Percentiles rank a stretch among this genome's conserved stretches.
These are phyloP conservation scores for Allophyes oxyacanthae DNA, from an alignment of 2,888 invertebrate genomes.

Conservation along the genomic window DNA sequence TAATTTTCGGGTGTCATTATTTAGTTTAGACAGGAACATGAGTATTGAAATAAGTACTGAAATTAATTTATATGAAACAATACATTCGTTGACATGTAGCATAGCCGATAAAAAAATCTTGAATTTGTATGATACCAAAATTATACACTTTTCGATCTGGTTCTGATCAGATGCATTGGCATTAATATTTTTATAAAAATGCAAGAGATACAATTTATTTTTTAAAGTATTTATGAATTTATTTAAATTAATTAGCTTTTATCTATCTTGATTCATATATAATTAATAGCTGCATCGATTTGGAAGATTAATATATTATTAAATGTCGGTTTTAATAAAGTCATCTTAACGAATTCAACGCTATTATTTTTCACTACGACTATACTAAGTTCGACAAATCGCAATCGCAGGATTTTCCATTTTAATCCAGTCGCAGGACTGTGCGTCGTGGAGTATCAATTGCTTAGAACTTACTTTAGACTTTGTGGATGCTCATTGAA, in stretches of 20 bases:
- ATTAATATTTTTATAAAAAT: too few relatives aligned
- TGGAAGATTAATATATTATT: neutral
- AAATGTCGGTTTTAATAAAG: neutral
- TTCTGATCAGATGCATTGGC: too few relatives aligned
- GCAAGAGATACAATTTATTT: too few relatives aligned
- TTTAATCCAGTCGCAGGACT: constrained; percentile 49
- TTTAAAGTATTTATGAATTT: too few relatives aligned
- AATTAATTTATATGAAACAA: too few relatives aligned
- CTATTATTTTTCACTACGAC: neutral
- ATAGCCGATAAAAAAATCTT: too few relatives aligned
- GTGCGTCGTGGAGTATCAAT: constrained; percentile 40
- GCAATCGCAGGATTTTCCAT: constrained; percentile 4
- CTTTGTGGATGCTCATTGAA: constrained; percentile 67
- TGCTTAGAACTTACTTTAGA: constrained; percentile 56
- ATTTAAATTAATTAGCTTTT: too few relatives aligned
- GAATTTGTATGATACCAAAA: too few relatives aligned
- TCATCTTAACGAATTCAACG: neutral
- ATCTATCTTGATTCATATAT: constrained; percentile 10
- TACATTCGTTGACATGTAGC: too few relatives aligned
- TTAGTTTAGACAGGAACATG: constrained; percentile 5
- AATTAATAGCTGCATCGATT: constrained; percentile 7
- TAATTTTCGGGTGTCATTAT: constrained; percentile 7
- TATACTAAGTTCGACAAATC: constrained; percentile 16
- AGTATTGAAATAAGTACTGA: too few relatives aligned
- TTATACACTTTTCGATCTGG: too few relatives aligned